Evolutionary conservation across 2,113 vertebrate genomes (phyloP).

Genomic region (Lanius ludovicianus): DNA sequence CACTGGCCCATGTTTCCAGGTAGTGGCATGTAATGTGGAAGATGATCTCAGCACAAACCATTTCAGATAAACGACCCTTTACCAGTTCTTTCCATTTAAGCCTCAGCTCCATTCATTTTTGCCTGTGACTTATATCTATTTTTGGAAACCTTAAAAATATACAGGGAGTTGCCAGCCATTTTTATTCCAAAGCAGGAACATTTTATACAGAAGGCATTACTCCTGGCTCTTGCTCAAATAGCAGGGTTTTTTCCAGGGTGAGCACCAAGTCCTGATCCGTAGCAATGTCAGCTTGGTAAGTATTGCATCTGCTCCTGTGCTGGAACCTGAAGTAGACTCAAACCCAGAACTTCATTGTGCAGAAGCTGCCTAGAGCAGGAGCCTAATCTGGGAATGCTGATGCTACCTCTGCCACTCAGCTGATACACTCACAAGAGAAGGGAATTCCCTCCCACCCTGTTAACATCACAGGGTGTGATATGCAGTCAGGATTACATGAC

Average conservation of each 20-base stretch:
- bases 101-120: constrained; percentile 46
- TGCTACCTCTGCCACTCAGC: not conserved
- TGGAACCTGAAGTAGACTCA: not conserved
- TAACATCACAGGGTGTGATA: not conserved
- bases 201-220: not conserved
- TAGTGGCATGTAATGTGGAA: not conserved
- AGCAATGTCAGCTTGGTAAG: not conserved
- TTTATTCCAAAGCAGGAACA: constrained; percentile 10
- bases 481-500: not conserved
- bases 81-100: constrained; percentile 53
- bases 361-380: not conserved
- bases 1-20: not conserved
- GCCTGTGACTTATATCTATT: constrained; percentile 50
- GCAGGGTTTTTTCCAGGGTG: not conserved
- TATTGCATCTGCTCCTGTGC: not conserved
- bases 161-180: constrained; percentile 29
- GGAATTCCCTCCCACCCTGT: not conserved
- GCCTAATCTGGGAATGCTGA: not conserved
- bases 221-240: not conserved
- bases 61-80: constrained; percentile 23
- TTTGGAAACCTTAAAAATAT: constrained; percentile 67
- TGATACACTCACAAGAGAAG: not conserved
- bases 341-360: not conserved
- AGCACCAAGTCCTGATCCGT: not conserved
- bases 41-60: constrained; percentile 13